phyloP scores from a whole-genome alignment of 2,888 invertebrate species.

The Lumbricus terrestris region DNA sequence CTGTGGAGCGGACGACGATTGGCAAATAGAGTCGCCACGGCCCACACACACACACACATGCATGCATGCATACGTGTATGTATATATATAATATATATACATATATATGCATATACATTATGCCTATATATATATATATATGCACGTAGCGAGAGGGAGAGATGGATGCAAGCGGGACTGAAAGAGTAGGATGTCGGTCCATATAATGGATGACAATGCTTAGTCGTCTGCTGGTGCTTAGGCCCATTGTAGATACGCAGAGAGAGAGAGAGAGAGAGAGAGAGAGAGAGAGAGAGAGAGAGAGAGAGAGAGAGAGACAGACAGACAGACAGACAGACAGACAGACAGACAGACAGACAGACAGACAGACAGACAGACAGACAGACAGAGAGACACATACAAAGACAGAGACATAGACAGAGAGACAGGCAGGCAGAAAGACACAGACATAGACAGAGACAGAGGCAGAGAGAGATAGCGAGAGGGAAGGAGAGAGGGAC shows the following conservation, averaged over 20 bases:
- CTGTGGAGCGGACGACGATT: neutral
- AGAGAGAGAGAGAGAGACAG: neutral
- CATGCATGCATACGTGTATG: neutral
- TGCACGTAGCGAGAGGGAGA: neutral
- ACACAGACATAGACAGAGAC: neutral
- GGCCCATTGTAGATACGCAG: neutral
- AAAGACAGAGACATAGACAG: neutral
- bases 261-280: no score
- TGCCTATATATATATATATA: no score
- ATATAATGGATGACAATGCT: neutral
- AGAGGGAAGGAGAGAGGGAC: neutral
- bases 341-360: neutral
- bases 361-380: neutral
- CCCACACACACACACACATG: neutral
- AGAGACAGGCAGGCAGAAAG: neutral
- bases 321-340: neutral
- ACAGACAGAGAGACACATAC: neutral
- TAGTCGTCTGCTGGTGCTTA: neutral
- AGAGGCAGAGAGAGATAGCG: neutral
- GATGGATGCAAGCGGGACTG: neutral
- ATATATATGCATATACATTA: no score
- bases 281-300: neutral
- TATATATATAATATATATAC: no score
- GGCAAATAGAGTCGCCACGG: constrained; percentile 3
- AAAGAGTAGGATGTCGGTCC: neutral